A percentile compares a stretch with the other conserved stretches of the same genome.
These are phyloP conservation scores for pig (Sus scrofa) DNA, from an alignment of 2,113 vertebrate species.

Conservation along the genomic window T2T-Sscrofa CM000819.6:2052501-2053000, in stretches of 20 bases:
- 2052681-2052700: background rate
- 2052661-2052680: background rate
- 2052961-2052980: background rate
- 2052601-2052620: rapidly evolving
- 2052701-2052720: too few relatives aligned
- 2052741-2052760: rapidly evolving
- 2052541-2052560: background rate
- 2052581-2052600: too few relatives aligned
- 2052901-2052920: rapidly evolving
- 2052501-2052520: rapidly evolving
- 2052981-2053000: background rate
- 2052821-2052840: rapidly evolving
- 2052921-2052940: too few relatives aligned
- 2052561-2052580: rapidly evolving
- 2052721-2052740: rapidly evolving
- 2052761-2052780: rapidly evolving
- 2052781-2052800: too few relatives aligned
- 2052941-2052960: background rate
- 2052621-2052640: rapidly evolving
- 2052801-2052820: background rate
- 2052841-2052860: background rate
- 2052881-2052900: rapidly evolving
- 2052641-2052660: background rate
- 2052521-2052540: rapidly evolving
- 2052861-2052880: rapidly evolving